Conservation (phyloP, 2,113 vertebrate genomes). For the cattle (Bos taurus) region DNA sequence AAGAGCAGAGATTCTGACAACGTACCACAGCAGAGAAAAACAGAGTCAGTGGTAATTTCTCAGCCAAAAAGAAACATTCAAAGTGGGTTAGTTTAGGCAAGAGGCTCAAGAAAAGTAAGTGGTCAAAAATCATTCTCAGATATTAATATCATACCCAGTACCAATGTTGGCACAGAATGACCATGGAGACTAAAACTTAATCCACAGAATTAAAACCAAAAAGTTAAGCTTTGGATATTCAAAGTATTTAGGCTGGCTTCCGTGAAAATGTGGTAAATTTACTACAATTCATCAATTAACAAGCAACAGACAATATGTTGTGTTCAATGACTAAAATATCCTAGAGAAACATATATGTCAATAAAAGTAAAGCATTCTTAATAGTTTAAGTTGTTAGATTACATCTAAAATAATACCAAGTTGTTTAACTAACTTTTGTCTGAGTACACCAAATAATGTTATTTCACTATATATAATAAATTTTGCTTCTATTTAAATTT, state of each 20-base stretch:
- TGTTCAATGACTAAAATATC: conserved; percentile 28
- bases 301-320: not conserved
- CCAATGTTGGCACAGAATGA: not conserved
- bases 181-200: conserved; percentile 27
- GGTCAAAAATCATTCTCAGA: conserved; percentile 17
- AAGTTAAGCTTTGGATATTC: not conserved
- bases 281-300: not conserved
- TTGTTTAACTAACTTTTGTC: not conserved
- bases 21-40: conserved; percentile 70
- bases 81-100: conserved; percentile 39
- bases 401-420: not conserved
- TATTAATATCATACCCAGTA: conserved; percentile 6
- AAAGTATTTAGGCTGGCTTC: conserved; percentile 21
- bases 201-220: conserved; percentile 13
- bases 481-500: conserved; percentile 37
- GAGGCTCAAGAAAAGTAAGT: conserved; percentile 52
- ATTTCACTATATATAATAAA: not conserved
- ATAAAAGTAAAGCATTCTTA: conserved; percentile 14
- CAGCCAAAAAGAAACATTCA: conserved; percentile 42
- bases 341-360: not conserved
- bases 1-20: conserved; percentile 94
- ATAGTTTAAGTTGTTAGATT: not conserved
- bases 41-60: conserved; percentile 68
- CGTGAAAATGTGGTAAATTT: not conserved
- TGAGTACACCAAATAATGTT: not conserved